Evolutionary conservation across 2,797 vertebrate species (phyloP).

Genomic region (Margarornis squamiger): DNA sequence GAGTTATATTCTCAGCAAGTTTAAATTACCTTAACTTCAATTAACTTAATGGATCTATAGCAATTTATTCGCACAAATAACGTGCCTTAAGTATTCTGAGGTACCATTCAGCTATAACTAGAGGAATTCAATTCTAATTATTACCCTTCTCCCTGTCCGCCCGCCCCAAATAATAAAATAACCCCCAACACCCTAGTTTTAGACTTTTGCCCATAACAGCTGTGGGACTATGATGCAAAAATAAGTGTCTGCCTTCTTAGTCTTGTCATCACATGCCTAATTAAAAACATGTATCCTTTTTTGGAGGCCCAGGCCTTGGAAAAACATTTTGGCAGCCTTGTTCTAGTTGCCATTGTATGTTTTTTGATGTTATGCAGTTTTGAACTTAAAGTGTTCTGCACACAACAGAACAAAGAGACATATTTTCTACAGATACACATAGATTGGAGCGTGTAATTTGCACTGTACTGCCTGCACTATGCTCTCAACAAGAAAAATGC

Average conservation of each 20-base stretch:
- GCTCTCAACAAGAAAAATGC: background rate
- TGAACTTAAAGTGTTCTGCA: background rate
- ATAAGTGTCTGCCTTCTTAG: background rate
- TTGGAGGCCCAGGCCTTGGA: slow-evolving; percentile 16
- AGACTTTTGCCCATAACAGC: background rate
- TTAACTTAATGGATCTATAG: background rate
- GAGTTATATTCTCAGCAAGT: background rate
- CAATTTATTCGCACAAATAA: background rate
- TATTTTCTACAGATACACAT: background rate
- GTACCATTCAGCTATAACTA: background rate
- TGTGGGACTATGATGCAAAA: background rate
- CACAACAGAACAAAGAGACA: background rate
- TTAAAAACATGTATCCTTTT: slow-evolving; percentile 44
- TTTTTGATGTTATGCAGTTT: background rate
- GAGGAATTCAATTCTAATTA: background rate
- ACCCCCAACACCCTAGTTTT: background rate
- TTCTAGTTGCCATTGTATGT: background rate
- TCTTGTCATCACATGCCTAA: slow-evolving; percentile 52
- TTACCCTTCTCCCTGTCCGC: background rate
- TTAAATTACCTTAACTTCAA: slow-evolving; percentile 5
- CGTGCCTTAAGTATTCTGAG: background rate
- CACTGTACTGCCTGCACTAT: background rate
- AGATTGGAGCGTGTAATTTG: background rate
- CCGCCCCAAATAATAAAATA: too few relatives aligned
- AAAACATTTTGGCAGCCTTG: slow-evolving; percentile 33